These are phyloP conservation scores for Alosa alosa DNA, from an alignment of 2,113 vertebrate species.

Conservation along the genomic window DNA sequence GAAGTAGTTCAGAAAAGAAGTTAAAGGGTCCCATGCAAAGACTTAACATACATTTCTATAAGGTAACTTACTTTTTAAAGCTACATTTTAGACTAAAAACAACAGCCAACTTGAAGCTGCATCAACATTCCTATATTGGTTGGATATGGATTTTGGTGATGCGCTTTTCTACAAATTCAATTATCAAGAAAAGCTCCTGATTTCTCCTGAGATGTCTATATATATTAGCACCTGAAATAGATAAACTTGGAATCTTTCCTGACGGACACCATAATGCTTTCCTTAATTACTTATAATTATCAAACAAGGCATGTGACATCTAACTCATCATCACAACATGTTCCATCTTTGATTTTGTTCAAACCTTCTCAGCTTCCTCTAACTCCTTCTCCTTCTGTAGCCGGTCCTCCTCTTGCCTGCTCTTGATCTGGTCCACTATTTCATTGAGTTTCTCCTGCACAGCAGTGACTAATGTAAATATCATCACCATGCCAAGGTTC, in stretches of 20 bases:
- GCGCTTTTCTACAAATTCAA: no score
- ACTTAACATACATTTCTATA: no score
- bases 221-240: no score
- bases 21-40: neutral
- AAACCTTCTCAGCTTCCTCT: conserved; percentile 95
- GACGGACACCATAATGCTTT: neutral
- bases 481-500: conserved; percentile 98
- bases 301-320: neutral
- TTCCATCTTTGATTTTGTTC: conserved; percentile 15
- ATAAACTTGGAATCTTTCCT: no score
- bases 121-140: no score
- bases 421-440: conserved; percentile 92
- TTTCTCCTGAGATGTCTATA: no score
- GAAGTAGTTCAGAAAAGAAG: neutral
- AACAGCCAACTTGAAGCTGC: no score
- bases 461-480: conserved; percentile 93
- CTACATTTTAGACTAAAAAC: no score
- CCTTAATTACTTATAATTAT: neutral
- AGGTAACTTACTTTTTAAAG: no score
- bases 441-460: conserved; percentile 97
- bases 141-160: no score
- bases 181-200: no score
- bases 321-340: neutral
- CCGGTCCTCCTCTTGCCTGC: conserved; percentile 83
- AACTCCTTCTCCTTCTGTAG: conserved; percentile 82